Base-by-base conservation (phyloP, 2,113 vertebrate species). In the Platichthys flesus region DNA sequence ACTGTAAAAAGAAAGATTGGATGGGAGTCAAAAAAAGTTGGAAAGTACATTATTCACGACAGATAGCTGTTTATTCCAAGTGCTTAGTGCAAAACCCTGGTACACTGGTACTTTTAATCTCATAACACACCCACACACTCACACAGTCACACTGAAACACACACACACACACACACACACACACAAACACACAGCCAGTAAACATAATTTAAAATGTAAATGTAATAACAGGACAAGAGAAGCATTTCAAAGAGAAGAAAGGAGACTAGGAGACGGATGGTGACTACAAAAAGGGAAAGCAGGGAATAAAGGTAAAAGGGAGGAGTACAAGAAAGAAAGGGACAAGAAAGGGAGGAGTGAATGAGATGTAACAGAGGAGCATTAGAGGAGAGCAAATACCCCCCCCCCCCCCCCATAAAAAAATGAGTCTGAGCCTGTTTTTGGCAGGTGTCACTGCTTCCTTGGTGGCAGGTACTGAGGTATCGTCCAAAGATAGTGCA, bases 121-220 rank as follows among this genome's bases (percentile, higher is more conserved):
- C 59, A 82, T 77, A 79, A 77, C 69, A 69, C 66, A 63, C 78
- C 62, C 64, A 74, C 58, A 65, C n/a, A 63, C 55, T 51, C 47
- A 18, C 58, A 65, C n/a, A 63, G 47, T 51, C 47, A 18, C 5
- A 51, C 4, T 52, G 28, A 71, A 47, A 72, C 28, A 35, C 18
- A 3, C 10, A 24, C 31, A 71, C 60, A 70, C 8, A 58, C 9
- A 35, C 57, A 47, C 56, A 74, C 31, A 54, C 26, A 71, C 9
- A 35, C 57, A 47, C 56, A 74, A 24, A 54, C 26, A 71, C 56
- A 70, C 8, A 68, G 51, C 57, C 67, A 67, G 76, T 37, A 82
- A 89, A 87, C 70, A 82, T 78, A n/a, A 85, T 89, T 89, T 88
- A 74, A 88, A 90, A 90, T 91, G 80, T 67, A 85, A 88, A 85